phyloP scores from a whole-genome alignment of 1,140 invertebrate genomes.

The Anastrepha obliqua region DNA sequence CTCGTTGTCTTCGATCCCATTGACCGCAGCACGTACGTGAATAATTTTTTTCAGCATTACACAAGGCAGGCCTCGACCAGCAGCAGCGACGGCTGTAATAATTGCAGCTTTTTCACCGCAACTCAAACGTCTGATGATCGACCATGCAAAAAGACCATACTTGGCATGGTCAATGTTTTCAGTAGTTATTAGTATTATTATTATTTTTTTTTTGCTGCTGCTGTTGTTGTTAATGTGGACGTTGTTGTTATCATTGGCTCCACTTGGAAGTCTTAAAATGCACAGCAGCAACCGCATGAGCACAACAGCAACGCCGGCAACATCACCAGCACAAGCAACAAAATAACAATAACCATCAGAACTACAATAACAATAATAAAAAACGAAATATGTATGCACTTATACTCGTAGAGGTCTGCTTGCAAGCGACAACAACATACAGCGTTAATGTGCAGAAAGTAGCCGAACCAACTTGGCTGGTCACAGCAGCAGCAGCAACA shows the following conservation, averaged over 20 bases:
- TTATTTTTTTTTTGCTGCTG: not conserved
- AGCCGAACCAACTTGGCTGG: conserved; percentile 3
- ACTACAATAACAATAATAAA: conserved; percentile 13
- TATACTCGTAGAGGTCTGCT: not conserved
- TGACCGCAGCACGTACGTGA: conserved; percentile 46
- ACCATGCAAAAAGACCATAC: conserved; percentile 34
- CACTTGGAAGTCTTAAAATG: conserved; percentile 6
- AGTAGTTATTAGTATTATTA: conserved; percentile 17
- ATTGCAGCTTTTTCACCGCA: conserved; percentile 34
- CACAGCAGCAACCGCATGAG: conserved; percentile 17
- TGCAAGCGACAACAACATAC: not conserved
- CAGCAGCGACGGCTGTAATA: conserved; percentile 17
- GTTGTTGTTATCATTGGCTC: conserved; percentile 1
- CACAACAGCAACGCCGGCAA: not conserved
- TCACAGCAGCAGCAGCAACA: conserved; percentile 15
- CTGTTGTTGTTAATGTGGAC: not conserved
- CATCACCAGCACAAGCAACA: not conserved
- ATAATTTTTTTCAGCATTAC: not conserved
- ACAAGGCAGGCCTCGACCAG: not conserved
- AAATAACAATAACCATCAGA: conserved; percentile 42
- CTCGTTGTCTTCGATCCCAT: conserved; percentile 40
- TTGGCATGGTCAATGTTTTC: conserved; percentile 52
- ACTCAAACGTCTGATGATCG: conserved; percentile 22
- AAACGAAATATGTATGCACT: not conserved
- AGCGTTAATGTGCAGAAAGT: not conserved